phyloP scores from a whole-genome alignment of 2,888 invertebrate genomes.

The Melipona beecheii region DNA sequence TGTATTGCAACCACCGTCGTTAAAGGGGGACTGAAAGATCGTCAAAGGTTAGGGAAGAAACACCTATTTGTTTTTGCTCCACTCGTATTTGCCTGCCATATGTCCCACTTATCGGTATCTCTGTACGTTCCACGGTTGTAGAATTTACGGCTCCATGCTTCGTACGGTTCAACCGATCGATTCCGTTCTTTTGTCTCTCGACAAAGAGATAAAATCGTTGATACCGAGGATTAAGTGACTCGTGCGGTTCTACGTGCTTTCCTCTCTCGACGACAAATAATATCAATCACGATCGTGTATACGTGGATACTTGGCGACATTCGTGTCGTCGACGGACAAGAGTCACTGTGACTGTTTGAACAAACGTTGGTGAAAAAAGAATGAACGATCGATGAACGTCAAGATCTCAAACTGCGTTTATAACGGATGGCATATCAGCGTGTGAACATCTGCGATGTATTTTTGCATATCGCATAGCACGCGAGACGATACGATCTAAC shows the following conservation, averaged over 20 bases:
- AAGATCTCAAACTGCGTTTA: background rate
- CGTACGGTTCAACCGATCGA: constrained; percentile 31
- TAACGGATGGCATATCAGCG: constrained; percentile 27
- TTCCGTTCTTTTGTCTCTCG: constrained; percentile 37
- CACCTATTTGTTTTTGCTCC: constrained; percentile 73
- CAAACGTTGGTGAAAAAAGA: constrained; percentile 15
- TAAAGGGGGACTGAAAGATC: constrained; percentile 59
- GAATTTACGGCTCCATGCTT: background rate
- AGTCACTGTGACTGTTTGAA: constrained; percentile 5
- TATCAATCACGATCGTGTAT: constrained; percentile 72
- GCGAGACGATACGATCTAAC: background rate
- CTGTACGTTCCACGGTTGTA: background rate
- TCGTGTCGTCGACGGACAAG: constrained; percentile 53
- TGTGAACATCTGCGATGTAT: constrained; percentile 41
- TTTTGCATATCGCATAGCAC: background rate
- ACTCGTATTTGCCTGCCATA: constrained; percentile 73
- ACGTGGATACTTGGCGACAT: constrained; percentile 67
- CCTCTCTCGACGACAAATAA: constrained; percentile 49
- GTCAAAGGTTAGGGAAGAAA: constrained; percentile 40
- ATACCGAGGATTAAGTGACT: constrained; percentile 31
- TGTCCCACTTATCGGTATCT: constrained; percentile 59
- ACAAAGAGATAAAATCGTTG: constrained; percentile 21
- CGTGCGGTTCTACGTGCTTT: background rate
- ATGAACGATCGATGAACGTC: constrained; percentile 44
- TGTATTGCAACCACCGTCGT: constrained; percentile 61